A percentile compares a stretch with the other conserved stretches of the same genome.
These are phyloP conservation scores for Epinotia brunnichana DNA, from an alignment of 2,888 invertebrate genomes.

Conservation along the genomic window DNA sequence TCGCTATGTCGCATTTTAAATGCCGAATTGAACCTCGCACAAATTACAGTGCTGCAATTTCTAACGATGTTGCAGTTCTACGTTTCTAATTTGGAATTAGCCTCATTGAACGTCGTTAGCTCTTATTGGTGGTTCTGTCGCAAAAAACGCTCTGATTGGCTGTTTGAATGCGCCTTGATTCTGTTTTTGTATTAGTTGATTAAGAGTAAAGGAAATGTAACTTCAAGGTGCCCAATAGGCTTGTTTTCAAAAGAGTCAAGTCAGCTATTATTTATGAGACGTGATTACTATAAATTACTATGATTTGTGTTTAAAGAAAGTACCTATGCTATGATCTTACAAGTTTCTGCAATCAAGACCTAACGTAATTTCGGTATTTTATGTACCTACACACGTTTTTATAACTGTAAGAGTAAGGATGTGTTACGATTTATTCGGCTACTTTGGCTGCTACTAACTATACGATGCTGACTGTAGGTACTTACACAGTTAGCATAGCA, in stretches of 20 bases:
- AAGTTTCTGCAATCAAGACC: too few species aligned
- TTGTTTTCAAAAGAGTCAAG: background rate
- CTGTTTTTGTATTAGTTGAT: conserved; percentile 22
- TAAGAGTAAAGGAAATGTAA: conserved; percentile 17
- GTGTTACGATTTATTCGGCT: too few species aligned
- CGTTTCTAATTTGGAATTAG: conserved; percentile 26
- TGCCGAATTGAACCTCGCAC: conserved; percentile 1
- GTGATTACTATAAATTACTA: too few species aligned
- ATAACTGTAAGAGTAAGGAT: too few species aligned
- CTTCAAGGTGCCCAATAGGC: background rate
- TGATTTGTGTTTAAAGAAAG: too few species aligned
- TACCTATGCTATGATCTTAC: too few species aligned
- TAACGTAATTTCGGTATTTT: background rate
- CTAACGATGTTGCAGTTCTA: conserved; percentile 24
- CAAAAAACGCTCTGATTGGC: conserved; percentile 25
- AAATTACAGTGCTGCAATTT: conserved; percentile 20
- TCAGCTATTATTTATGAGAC: too few species aligned
- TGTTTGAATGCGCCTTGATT: conserved; percentile 15
- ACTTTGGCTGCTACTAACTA: too few species aligned
- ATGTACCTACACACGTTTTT: too few species aligned
- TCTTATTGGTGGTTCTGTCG: conserved; percentile 23
- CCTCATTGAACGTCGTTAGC: conserved; percentile 29
- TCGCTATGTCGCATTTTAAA: background rate
- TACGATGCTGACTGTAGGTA: too few species aligned
- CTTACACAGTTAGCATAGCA: too few species aligned